phyloP scores from a whole-genome alignment of 2,113 vertebrate genomes.

The Chionis minor region DNA sequence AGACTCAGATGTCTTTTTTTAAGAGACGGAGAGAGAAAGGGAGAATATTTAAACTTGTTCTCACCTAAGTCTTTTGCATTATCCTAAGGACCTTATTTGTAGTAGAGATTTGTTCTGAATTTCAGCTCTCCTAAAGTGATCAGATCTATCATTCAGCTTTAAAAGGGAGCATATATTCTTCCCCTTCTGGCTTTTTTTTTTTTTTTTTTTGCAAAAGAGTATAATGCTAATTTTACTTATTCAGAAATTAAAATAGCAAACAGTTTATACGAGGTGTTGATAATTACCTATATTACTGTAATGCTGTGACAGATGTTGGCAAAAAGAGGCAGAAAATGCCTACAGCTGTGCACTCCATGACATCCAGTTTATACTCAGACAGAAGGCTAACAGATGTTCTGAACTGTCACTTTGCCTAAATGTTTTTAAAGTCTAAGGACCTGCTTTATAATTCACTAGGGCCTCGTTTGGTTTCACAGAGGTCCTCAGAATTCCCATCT shows the following conservation, averaged over 20 bases:
- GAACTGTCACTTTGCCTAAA: conserved; percentile 85
- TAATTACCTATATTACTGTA: conserved; percentile 85
- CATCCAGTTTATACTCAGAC: conserved; percentile 76
- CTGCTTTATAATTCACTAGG: conserved; percentile 74
- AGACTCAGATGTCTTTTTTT: conserved; percentile 53
- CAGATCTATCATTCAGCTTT: conserved; percentile 58
- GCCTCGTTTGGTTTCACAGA: conserved; percentile 74
- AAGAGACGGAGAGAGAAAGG: conserved; percentile 38
- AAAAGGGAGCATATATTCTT: conserved; percentile 49
- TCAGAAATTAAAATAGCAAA: conserved; percentile 82
- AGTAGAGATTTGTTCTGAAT: conserved; percentile 57
- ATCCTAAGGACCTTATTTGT: conserved; percentile 53
- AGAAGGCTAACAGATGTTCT: conserved; percentile 88
- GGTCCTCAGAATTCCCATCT: conserved; percentile 73
- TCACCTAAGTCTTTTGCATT: conserved; percentile 63
- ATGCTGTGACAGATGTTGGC: conserved; percentile 91
- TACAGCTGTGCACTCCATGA: conserved; percentile 87
- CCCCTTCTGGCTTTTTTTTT: not conserved
- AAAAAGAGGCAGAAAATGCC: conserved; percentile 86
- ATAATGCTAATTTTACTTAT: conserved; percentile 82
- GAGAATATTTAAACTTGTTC: conserved; percentile 56
- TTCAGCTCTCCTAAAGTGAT: conserved; percentile 59
- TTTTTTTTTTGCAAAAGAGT: conserved; percentile 49
- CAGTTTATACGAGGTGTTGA: conserved; percentile 81
- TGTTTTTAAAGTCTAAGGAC: conserved; percentile 78